Evolutionary conservation across 2,888 invertebrate genomes (phyloP), one percentile per base, ranked within the genome.

Genomic region (Tipula helvola): DNA sequence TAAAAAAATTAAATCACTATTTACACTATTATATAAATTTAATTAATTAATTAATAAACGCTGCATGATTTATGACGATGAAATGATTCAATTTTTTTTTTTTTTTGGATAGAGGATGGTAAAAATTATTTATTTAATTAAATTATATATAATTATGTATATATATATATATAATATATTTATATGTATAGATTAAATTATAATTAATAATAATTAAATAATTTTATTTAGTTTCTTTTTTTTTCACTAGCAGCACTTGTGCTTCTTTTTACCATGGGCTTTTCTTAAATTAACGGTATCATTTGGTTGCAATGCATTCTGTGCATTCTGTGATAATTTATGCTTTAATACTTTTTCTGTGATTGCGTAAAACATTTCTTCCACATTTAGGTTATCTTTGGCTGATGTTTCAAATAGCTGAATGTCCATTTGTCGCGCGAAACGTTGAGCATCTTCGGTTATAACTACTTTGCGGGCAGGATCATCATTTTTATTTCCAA

Each of bases 331-430:
- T 88, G 90, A 90, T 88, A 91, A 88, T 89, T 92, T 92, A 88
- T 92, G 91, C 87, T 90, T 90, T 87, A 92, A 89, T 88, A 92
- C 92, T 90, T 91, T 91, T 88, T 90, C 89, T 88, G 95, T 95
- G 89, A 95, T 94, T 88, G 94, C 94, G 90, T 95, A 92, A 91
- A 95, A 95, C 95, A 98, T 99, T 93, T 99, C 98, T 93, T 99
- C 99, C 87, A 99, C 99, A 93, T 99, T 99, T 90, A 97, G 95
- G 92, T 99, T 99, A 91, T 99, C 98, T 93, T 99, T 99, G 91
- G 99, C 99, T 90, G 98, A 98, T 88, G 99, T 99, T 93, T 99
- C 99, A 92, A 98, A 99, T 89, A 99, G 93, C 89, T 97, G 96
- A 91, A 99, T 99, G 89, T 96, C 96, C 98, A 99, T 99, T 92